A percentile compares a stretch with the other conserved stretches of the same genome.
Conservation (phyloP, 2,888 invertebrate genomes). For the Baccha elongata region DNA sequence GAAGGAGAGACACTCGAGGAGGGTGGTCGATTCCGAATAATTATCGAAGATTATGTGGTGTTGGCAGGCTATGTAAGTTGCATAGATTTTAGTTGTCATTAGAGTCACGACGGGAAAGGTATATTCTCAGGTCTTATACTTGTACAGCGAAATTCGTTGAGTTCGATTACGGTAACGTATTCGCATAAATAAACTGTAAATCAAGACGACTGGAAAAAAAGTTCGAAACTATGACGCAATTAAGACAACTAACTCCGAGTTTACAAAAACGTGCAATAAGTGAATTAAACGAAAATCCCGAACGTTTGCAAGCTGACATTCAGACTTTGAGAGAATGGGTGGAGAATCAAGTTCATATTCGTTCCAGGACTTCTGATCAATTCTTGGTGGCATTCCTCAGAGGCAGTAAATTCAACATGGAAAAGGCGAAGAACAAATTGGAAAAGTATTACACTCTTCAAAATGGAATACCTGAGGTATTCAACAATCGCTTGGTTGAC, state of each 20-base stretch:
- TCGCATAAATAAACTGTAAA: too few relatives aligned
- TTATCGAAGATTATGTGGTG: neutral
- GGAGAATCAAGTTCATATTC: slow-evolving; percentile 83
- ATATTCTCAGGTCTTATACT: neutral
- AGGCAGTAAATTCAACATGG: slow-evolving; percentile 84
- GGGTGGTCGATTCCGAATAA: neutral
- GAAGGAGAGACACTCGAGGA: neutral
- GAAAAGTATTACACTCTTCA: slow-evolving; percentile 85
- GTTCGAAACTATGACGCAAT: slow-evolving; percentile 37
- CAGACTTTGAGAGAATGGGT: slow-evolving; percentile 83
- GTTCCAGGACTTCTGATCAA: slow-evolving; percentile 82
- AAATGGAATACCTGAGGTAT: slow-evolving; percentile 85
- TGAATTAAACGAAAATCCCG: slow-evolving; percentile 83
- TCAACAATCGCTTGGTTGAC: slow-evolving; percentile 79
- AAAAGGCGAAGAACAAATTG: slow-evolving; percentile 84
- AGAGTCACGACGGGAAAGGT: slow-evolving; percentile 12
- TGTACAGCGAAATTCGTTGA: too few relatives aligned
- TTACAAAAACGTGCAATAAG: slow-evolving; percentile 71
- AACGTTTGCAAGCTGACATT: slow-evolving; percentile 78
- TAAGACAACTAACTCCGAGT: slow-evolving; percentile 65
- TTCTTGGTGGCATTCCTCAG: slow-evolving; percentile 84
- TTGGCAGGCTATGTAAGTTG: neutral
- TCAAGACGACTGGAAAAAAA: too few relatives aligned
- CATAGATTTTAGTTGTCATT: neutral
- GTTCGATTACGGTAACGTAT: too few relatives aligned